These are phyloP conservation scores for Callyntrura guangdongensis DNA, from an alignment of 2,888 invertebrate species.

Conservation along the genomic window DNA sequence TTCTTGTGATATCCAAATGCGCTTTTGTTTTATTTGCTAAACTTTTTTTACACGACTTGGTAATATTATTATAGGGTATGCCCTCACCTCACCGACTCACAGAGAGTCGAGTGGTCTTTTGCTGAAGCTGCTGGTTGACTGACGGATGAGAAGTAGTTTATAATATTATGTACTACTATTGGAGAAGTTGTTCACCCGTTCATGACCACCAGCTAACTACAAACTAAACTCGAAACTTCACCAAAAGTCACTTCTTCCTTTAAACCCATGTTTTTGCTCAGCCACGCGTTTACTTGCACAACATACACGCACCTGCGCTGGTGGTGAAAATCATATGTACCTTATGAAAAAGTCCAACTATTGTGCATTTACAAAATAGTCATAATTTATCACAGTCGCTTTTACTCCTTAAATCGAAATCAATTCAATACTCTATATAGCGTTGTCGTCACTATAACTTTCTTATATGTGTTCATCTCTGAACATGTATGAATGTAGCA, in stretches of 20 bases:
- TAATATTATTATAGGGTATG: background rate
- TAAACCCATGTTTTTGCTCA: conserved; percentile 40
- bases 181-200: conserved; percentile 39
- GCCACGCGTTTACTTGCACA: background rate
- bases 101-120: too few relatives aligned
- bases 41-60: background rate
- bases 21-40: background rate
- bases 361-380: background rate
- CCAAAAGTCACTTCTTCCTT: conserved; percentile 26
- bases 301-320: too few relatives aligned
- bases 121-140: background rate
- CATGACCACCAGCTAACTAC: conserved; percentile 35
- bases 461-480: background rate
- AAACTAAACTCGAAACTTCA: background rate
- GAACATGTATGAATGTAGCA: background rate
- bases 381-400: conserved; percentile 32
- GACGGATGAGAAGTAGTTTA: background rate
- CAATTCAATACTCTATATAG: background rate
- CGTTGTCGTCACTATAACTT: too few relatives aligned
- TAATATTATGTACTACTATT: background rate
- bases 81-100: too few relatives aligned
- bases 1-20: background rate
- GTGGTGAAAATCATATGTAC: background rate
- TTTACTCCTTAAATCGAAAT: conserved; percentile 43
- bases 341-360: too few relatives aligned